phyloP scores from a whole-genome alignment of 2,888 invertebrate species.

The Eupeodes luniger region DNA sequence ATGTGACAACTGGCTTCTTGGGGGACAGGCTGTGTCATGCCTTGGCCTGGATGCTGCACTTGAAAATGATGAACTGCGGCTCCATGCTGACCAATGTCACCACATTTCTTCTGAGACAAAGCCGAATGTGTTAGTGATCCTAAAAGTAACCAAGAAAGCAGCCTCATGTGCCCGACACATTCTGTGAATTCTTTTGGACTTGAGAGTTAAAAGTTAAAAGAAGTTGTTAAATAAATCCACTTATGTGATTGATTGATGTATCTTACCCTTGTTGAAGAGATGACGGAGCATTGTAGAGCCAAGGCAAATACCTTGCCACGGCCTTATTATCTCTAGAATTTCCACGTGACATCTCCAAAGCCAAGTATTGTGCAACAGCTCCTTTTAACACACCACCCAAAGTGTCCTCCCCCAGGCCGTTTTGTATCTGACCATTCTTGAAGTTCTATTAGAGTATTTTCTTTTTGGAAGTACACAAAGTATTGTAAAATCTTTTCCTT shows the following conservation, averaged over 20 bases:
- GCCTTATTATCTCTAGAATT: slow-evolving; percentile 93
- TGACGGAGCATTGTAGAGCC: slow-evolving; percentile 93
- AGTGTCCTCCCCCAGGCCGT: slow-evolving; percentile 96
- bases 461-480: slow-evolving; percentile 23
- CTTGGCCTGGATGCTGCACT: slow-evolving; percentile 81
- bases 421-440: slow-evolving; percentile 87
- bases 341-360: slow-evolving; percentile 96
- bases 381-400: slow-evolving; percentile 98
- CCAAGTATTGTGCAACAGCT: slow-evolving; percentile 96
- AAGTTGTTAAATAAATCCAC: background rate
- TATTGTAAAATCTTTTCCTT: slow-evolving; percentile 58
- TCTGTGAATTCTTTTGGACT: slow-evolving; percentile 97
- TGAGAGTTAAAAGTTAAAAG: background rate
- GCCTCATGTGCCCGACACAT: slow-evolving; percentile 96
- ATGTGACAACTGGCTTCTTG: slow-evolving; percentile 98
- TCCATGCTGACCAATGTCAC: slow-evolving; percentile 77
- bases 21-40: slow-evolving; percentile 93
- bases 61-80: slow-evolving; percentile 76
- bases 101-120: slow-evolving; percentile 83
- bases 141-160: slow-evolving; percentile 97
- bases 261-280: slow-evolving; percentile 91
- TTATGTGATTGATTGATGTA: background rate
- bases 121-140: slow-evolving; percentile 96
- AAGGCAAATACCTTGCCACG: slow-evolving; percentile 93
- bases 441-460: slow-evolving; percentile 79